Base-by-base conservation (phyloP, 2,797 vertebrate species). In the Molossus molossus region DNA sequence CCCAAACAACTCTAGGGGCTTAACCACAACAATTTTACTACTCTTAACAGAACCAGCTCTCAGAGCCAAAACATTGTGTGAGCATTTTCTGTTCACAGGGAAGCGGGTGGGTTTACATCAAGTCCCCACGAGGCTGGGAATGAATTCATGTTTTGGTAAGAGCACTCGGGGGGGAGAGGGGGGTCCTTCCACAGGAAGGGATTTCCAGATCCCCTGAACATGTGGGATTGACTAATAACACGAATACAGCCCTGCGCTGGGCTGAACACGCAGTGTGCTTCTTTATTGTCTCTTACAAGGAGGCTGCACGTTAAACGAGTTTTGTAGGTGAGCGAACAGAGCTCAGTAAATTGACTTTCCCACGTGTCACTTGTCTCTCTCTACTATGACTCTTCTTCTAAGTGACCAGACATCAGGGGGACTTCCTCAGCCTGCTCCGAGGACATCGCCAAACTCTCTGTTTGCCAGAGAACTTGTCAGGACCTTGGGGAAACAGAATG, bases 21-120 rank as follows among this genome's bases (percentile, higher is more conserved):
- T 60, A 86, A 92, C 87, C 81, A 87, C 50, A 92, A 64, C 45
- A 27, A 20, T 67, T 76, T 94, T 76, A 82, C 87, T 79, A 11
- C 58, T 18, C 87, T 58, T 69, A 57, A 77, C 53, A 55, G 69
- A 86, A 83, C 20, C 27, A 33, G 65, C 50, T 96, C 64, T 73
- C 14, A 9, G 69, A 69, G 73, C 80, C 94, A 94, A 92, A 87
- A 55, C 57, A 85, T 12, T 53, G 13, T 77, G 45, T 86, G 60
- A 90, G 85, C n/a, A 33, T 60, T 92, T 90, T 90, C 73, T 82
- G n/a, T 55, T 73, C 72, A 18, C 86, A 62, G 70, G 76, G 69
- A 73, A 73, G 75, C 8, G 45, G 53, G 84, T 17, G 15, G 72
- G 53, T 76, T 87, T 64, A 20, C 2, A 0, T 80, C 73, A 48